Evolutionary conservation across 2,113 vertebrate genomes (phyloP).

Genomic region (Caloenas nicobarica): DNA sequence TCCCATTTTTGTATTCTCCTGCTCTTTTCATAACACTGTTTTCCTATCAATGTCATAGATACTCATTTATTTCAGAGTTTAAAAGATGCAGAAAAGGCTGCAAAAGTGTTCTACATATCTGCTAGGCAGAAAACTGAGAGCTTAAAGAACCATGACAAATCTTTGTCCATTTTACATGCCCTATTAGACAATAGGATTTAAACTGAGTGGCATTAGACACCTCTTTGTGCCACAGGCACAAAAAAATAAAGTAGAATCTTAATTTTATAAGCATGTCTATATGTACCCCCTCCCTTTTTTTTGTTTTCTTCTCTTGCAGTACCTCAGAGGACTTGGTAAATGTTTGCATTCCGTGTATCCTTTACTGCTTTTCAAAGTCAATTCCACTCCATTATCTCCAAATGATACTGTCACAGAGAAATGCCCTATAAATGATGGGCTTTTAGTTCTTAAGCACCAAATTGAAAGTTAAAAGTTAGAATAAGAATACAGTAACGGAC

Average conservation of each 20-base stretch:
- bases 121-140: background rate
- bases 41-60: background rate
- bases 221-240: background rate
- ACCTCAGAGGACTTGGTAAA: background rate
- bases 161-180: background rate
- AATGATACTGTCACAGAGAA: constrained; percentile 37
- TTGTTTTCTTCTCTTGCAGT: background rate
- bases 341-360: background rate
- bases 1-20: background rate
- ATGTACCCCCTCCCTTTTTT: background rate
- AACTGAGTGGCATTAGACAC: background rate
- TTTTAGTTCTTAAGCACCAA: background rate
- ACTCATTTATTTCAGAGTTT: background rate
- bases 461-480: background rate
- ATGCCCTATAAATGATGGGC: background rate
- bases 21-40: background rate
- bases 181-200: background rate
- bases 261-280: background rate
- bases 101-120: background rate
- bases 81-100: background rate
- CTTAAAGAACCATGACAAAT: background rate
- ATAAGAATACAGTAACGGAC: background rate
- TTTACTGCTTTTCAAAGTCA: constrained; percentile 28
- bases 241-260: background rate
- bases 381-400: constrained; percentile 26